phyloP scores from a whole-genome alignment of 2,797 vertebrate genomes.

The Dendrocincla fuliginosa region DNA sequence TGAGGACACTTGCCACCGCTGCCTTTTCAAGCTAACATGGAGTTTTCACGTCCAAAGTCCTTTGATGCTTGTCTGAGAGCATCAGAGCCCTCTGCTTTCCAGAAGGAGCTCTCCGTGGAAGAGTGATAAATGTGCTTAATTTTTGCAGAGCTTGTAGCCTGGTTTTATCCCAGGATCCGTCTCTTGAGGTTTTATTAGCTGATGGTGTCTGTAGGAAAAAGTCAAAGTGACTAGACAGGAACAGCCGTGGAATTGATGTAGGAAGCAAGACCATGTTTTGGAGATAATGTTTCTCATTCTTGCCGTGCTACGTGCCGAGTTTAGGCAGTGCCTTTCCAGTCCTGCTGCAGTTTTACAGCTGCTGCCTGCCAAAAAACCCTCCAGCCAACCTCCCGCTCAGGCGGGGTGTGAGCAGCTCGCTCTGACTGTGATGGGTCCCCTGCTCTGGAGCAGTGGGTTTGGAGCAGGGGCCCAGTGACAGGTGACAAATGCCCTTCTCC shows the following conservation, averaged over 20 bases:
- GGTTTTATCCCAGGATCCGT: slow-evolving; percentile 55
- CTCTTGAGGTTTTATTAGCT: slow-evolving; percentile 57
- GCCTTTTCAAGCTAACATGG: not conserved
- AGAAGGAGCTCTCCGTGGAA: not conserved
- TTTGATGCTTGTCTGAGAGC: slow-evolving; percentile 40
- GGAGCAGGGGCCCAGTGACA: not conserved
- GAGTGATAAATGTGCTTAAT: slow-evolving; percentile 66
- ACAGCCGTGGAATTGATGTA: slow-evolving; percentile 51
- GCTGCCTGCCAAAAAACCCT: not conserved
- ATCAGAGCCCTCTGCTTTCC: slow-evolving; percentile 8
- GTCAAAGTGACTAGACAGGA: slow-evolving; percentile 55
- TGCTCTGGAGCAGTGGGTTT: not conserved
- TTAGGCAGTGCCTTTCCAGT: not conserved
- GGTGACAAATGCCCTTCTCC: not conserved
- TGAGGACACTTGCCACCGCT: fast-evolving
- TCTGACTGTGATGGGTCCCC: not conserved
- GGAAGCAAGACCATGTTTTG: slow-evolving; percentile 39
- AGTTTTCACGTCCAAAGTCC: not conserved
- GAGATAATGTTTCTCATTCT: slow-evolving; percentile 52
- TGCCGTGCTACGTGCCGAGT: not conserved
- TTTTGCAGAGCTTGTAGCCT: slow-evolving; percentile 52
- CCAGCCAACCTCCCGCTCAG: fast-evolving
- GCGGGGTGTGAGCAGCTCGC: not conserved
- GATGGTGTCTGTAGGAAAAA: slow-evolving; percentile 63
- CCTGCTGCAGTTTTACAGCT: not conserved